phyloP scores from a whole-genome alignment of 2,113 vertebrate species.

The Lycocorax pyrrhopterus region DNA sequence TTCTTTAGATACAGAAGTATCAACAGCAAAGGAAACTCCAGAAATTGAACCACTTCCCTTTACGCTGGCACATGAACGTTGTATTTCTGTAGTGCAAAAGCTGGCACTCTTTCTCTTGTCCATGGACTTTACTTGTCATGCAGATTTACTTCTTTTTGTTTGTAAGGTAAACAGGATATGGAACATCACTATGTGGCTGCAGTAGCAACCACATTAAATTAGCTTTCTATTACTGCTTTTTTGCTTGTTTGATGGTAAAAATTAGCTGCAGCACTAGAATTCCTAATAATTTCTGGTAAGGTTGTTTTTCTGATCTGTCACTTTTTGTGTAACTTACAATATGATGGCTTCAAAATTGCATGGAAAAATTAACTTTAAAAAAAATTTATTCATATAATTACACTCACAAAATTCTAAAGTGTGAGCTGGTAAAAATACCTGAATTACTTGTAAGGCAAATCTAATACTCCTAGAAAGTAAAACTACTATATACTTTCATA shows the following conservation, averaged over 20 bases:
- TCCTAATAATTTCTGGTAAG: not conserved
- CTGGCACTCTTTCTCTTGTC: slow-evolving; percentile 93
- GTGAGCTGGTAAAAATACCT: not conserved
- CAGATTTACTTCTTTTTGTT: slow-evolving; percentile 95
- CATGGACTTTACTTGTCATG: slow-evolving; percentile 99
- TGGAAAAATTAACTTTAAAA: not conserved
- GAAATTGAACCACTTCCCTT: slow-evolving; percentile 96
- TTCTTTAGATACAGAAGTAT: slow-evolving; percentile 89
- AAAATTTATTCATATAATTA: not conserved
- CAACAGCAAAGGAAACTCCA: slow-evolving; percentile 88
- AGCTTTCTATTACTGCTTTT: not conserved
- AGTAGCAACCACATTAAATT: not conserved
- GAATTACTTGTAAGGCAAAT: not conserved
- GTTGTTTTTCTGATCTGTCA: not conserved
- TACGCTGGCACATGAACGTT: slow-evolving; percentile 94
- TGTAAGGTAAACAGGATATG: slow-evolving; percentile 84
- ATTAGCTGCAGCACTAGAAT: not conserved
- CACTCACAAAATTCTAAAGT: not conserved
- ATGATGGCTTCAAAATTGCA: not conserved
- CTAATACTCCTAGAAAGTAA: not conserved
- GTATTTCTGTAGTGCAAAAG: slow-evolving; percentile 97
- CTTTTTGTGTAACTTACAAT: not conserved
- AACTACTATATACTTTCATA: not conserved
- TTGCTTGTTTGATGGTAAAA: not conserved
- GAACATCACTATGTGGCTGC: not conserved